Evolutionary conservation across 2,113 vertebrate genomes (phyloP), one percentile per base, ranked within the genome.

Genomic region (Sus scrofa): DNA sequence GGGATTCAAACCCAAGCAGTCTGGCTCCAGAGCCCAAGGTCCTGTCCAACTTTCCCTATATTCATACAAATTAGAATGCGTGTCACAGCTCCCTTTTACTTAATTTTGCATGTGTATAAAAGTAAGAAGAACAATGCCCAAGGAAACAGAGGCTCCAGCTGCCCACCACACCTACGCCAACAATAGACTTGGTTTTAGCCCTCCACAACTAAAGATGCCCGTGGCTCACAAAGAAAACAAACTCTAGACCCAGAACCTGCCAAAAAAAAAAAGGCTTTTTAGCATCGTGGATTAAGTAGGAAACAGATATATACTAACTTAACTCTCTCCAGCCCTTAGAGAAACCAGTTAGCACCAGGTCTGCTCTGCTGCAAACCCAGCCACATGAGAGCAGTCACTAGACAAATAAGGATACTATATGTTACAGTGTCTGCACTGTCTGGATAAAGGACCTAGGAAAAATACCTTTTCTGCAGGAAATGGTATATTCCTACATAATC

Each of bases 381-480:
- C 7, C 68, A 24, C 0, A 2, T 1, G 0, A 71, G 1, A 52
- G 13, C 54, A 32, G 11, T 50, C 60, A 65, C 15, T 2, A 14
- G 71, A 73, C 34, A 71, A 19, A 22, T 12, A 1, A 22, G 30
- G 20, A n/a, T 18, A 2, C 37, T 65, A 7, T 1, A 7, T 3
- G n/a, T 78, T 78, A 13, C 0, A 60, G 56, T 4, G 9, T 34
- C 26, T 39, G 34, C 11, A 0, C 2, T 1, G 1, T 50, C 34
- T 74, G 30, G 54, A 60, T 50, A 60, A 65, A 71, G 13, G 22
- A 4, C 81, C 27, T 1, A 44, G n/a, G 32, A 68, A 56, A 67
- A 52, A 34, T 0, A 37, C 7, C 6, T 74, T 58, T 32, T 70
- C 20, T 32, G 9, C 26, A 89, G 32, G 11, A 30, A 71, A 67